A percentile compares a stretch with the other conserved stretches of the same genome.
Conservation (phyloP, 2,113 vertebrate genomes). For the Pao palembangensis region DNA sequence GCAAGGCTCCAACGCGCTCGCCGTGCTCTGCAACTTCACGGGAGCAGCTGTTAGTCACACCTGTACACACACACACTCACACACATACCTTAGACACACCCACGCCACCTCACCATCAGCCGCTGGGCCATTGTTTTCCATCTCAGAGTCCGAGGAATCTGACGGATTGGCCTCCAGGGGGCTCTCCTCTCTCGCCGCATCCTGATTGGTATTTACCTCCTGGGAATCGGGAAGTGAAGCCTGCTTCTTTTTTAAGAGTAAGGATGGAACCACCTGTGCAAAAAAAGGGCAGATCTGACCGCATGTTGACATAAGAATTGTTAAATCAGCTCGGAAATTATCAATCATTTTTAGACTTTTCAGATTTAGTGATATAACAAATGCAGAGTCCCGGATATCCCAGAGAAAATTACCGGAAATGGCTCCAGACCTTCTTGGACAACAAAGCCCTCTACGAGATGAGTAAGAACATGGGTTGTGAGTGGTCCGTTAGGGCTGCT, state of each 20-base stretch:
- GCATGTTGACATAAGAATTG: background rate
- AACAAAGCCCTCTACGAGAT: constrained; percentile 92
- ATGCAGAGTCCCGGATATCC: background rate
- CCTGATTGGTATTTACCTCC: constrained; percentile 77
- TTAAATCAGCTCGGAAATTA: too few species aligned
- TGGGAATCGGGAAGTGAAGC: constrained; percentile 82
- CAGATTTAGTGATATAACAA: background rate
- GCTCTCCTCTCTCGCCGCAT: constrained; percentile 67
- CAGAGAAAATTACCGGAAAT: constrained; percentile 79
- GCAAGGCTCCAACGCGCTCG: constrained; percentile 77
- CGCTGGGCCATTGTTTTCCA: constrained; percentile 79
- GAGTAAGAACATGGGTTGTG: constrained; percentile 87
- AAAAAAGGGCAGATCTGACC: background rate
- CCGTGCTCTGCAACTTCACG: constrained; percentile 75
- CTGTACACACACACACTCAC: background rate
- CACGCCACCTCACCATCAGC: constrained; percentile 70
- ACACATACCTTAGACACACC: background rate
- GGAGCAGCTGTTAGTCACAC: constrained; percentile 35
- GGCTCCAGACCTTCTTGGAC: constrained; percentile 92
- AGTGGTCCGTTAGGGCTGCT: constrained; percentile 80
- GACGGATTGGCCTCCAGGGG: constrained; percentile 81
- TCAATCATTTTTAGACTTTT: too few species aligned
- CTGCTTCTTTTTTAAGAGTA: constrained; percentile 80
- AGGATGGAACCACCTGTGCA: constrained; percentile 81
- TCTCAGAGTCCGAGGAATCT: constrained; percentile 86